Evolutionary conservation across 2,888 invertebrate genomes (phyloP).

Genomic region (Orthosia incerta): DNA sequence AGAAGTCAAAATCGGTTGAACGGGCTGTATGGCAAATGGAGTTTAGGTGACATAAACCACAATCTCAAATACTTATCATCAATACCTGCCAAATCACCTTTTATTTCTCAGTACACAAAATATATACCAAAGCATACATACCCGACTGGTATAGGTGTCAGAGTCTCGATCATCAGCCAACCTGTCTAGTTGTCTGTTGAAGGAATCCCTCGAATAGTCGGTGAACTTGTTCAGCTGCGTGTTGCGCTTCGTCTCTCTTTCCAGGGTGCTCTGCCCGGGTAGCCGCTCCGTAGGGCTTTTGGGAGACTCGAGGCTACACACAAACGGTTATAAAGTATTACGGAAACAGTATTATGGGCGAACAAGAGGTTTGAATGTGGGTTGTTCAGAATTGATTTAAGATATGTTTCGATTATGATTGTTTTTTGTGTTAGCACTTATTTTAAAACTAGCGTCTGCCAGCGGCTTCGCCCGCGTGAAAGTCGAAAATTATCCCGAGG

Average conservation of each 20-base stretch:
- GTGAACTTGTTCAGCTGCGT: constrained; percentile 91
- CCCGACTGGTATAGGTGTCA: constrained; percentile 84
- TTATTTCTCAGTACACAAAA: not conserved
- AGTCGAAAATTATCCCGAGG: too few relatives aligned
- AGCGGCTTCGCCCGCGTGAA: too few relatives aligned
- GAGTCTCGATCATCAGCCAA: constrained; percentile 86
- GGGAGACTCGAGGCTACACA: constrained; percentile 92
- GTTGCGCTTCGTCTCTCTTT: constrained; percentile 92
- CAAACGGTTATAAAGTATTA: constrained; percentile 59
- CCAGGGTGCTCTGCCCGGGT: constrained; percentile 88
- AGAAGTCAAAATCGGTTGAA: too few relatives aligned
- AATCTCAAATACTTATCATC: not conserved
- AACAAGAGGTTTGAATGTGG: not conserved
- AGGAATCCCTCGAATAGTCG: constrained; percentile 84
- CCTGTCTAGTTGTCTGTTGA: constrained; percentile 86
- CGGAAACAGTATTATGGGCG: not conserved
- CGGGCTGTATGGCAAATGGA: too few relatives aligned
- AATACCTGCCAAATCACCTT: not conserved
- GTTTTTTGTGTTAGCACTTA: not conserved
- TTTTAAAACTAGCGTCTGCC: too few relatives aligned
- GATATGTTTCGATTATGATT: not conserved
- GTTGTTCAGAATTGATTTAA: not conserved
- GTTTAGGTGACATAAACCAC: not conserved
- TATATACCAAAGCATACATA: constrained; percentile 68
- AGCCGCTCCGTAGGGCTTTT: constrained; percentile 93